Percentiles rank a stretch among this genome's conserved stretches.
Conservation (phyloP, 2,113 vertebrate genomes). For the Laticauda colubrina region DNA sequence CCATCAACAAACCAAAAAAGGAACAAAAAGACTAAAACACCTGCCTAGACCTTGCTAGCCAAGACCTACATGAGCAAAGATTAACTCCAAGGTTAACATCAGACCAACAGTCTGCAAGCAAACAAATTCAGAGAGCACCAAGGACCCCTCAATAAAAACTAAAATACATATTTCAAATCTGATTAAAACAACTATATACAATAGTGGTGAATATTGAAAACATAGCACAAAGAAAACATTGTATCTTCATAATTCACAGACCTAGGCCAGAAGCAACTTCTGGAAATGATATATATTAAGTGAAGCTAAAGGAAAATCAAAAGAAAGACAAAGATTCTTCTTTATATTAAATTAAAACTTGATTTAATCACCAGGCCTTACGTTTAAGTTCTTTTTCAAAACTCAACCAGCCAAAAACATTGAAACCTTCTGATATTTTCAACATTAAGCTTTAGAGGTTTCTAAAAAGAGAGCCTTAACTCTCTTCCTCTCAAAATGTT, state of each 20-base stretch:
- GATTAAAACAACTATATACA: not conserved
- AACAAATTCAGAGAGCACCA: not conserved
- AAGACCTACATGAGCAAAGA: too few relatives aligned
- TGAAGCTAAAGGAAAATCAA: conserved; percentile 37
- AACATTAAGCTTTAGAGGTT: conserved; percentile 23
- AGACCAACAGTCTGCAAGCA: not conserved
- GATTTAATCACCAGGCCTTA: conserved; percentile 10
- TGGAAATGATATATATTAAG: conserved; percentile 13
- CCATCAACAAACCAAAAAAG: too few relatives aligned
- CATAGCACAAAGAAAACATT: not conserved
- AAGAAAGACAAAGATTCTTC: conserved; percentile 20
- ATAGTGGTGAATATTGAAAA: too few relatives aligned
- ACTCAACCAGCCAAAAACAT: conserved; percentile 36
- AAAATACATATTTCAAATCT: not conserved
- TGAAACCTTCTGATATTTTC: conserved; percentile 24
- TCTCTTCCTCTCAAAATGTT: conserved; percentile 11
- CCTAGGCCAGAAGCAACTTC: not conserved
- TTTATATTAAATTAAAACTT: conserved; percentile 34
- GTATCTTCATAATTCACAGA: not conserved
- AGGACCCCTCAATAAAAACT: not conserved
- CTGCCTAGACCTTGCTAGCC: too few relatives aligned
- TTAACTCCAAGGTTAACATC: too few relatives aligned
- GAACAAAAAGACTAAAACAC: too few relatives aligned
- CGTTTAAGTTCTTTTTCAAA: conserved; percentile 27
- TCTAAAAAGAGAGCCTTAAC: conserved; percentile 37